Percentiles rank a stretch among this genome's conserved stretches.
Conservation (phyloP, 2,888 invertebrate species). For the Abrostola triplasia region DNA sequence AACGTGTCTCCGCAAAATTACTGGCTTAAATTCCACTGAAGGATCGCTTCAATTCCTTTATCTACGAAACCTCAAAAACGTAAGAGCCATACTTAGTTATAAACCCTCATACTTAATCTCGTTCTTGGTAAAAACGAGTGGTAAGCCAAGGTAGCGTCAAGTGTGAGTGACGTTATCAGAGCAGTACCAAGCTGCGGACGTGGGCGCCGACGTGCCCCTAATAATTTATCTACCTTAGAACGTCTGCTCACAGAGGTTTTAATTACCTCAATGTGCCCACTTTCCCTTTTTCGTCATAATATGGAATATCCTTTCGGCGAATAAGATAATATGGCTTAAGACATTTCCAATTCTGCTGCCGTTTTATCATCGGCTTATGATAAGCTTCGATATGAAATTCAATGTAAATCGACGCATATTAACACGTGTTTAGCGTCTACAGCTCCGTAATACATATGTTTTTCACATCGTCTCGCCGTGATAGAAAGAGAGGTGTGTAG, state of each 20-base stretch:
- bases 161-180: slow-evolving; percentile 82
- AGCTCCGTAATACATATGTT: slow-evolving; percentile 15
- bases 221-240: slow-evolving; percentile 72
- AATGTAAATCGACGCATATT: slow-evolving; percentile 17
- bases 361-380: slow-evolving; percentile 46
- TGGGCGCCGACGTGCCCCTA: slow-evolving; percentile 61
- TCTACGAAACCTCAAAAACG: slow-evolving; percentile 50
- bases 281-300: slow-evolving; percentile 43
- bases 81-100: slow-evolving; percentile 58
- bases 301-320: slow-evolving; percentile 22
- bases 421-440: slow-evolving; percentile 28
- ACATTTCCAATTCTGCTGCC: slow-evolving; percentile 37
- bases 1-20: slow-evolving; percentile 45
- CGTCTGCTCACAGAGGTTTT: slow-evolving; percentile 75
- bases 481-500: background rate
- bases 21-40: slow-evolving; percentile 39
- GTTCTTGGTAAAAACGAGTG: slow-evolving; percentile 65
- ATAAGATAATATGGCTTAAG: slow-evolving; percentile 40
- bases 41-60: slow-evolving; percentile 50
- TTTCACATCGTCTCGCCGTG: background rate
- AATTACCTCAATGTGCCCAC: slow-evolving; percentile 72
- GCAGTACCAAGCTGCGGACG: slow-evolving; percentile 60
- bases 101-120: slow-evolving; percentile 69
- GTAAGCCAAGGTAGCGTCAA: slow-evolving; percentile 70
- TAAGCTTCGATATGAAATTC: slow-evolving; percentile 47